Evolutionary conservation across 2,797 vertebrate genomes (phyloP), one percentile per base, ranked within the genome.

Genomic region (Dallia pectoralis): DNA sequence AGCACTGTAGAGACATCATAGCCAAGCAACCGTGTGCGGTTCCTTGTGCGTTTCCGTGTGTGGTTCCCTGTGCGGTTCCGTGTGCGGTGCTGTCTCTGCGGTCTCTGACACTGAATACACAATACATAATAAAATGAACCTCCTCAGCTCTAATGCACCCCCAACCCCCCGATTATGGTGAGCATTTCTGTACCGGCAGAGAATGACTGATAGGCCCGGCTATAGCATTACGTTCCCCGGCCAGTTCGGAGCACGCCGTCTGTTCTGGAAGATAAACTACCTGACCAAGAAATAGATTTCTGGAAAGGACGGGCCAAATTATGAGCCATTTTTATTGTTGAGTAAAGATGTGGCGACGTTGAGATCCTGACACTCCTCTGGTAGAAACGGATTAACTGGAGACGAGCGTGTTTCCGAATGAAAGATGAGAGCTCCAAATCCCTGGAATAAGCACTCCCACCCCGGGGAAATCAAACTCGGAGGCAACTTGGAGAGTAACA

Each of bases 381-480:
- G 75, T 77, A 71, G 74, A 76, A 81, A 78, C 33, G 49, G 78
- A 82, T 86, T 85, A 83, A 84, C 84, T 79, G 30, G 47, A 87
- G 81, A 87, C 80, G 59, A 82, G 85, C 74, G 47, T 78, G 82
- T 89, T 86, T 83, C 79, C 8, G 74, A 78, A 85, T 91, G 89
- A 91, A 79, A 81, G 90, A 92, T 91, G 87, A 84, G 87, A 84
- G 76, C 74, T 83, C 80, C 78, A 76, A 81, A 85, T 85, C 81
- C 77, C 85, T 66, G 84, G 90, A 92, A 92, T 89, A 85, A 92
- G 87, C 81, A 70, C 82, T 67, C 82, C 66, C 19, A 74, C 81
- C 86, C 75, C 56, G 74, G 92, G 93, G 92, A 93, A 93, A 94
- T 94, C 91, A 92, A 88, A 88, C 74, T 16, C 81, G 76, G 78